A percentile compares a stretch with the other conserved stretches of the same genome.
Conservation (phyloP, 2,797 vertebrate genomes). For the Acanthopagrus latus region DNA sequence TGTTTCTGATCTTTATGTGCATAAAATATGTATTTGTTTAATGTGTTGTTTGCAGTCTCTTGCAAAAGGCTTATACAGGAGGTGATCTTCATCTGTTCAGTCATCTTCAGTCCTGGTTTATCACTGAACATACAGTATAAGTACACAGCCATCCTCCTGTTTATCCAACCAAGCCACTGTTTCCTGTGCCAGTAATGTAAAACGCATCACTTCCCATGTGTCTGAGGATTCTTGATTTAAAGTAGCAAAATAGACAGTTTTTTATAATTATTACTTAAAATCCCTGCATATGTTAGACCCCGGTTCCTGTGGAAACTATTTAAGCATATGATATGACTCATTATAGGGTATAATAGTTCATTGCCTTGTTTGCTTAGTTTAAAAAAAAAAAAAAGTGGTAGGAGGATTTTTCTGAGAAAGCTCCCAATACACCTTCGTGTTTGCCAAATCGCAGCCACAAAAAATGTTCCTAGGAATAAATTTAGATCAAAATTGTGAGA, state of each 20-base stretch:
- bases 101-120: slow-evolving; percentile 24
- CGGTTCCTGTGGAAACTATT: slow-evolving; percentile 44
- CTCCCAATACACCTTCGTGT: slow-evolving; percentile 52
- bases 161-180: slow-evolving; percentile 38
- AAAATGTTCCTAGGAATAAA: slow-evolving; percentile 64
- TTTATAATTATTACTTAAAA: slow-evolving; percentile 50
- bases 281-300: slow-evolving; percentile 37
- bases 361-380: slow-evolving; percentile 57
- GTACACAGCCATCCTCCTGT: slow-evolving; percentile 26
- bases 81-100: not conserved
- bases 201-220: slow-evolving; percentile 53
- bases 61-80: not conserved
- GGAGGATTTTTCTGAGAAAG: slow-evolving; percentile 50
- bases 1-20: not conserved
- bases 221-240: slow-evolving; percentile 58
- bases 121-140: slow-evolving; percentile 17
- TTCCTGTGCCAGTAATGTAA: slow-evolving; percentile 65
- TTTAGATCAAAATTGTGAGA: slow-evolving; percentile 67
- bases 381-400: slow-evolving; percentile 18
- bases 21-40: not conserved
- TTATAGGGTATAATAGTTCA: slow-evolving; percentile 51
- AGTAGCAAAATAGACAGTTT: slow-evolving; percentile 55
- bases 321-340: slow-evolving; percentile 49
- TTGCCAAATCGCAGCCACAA: slow-evolving; percentile 66
- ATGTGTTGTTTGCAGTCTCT: not conserved